Percentiles rank a stretch among this genome's conserved stretches.
phyloP scores from a whole-genome alignment of 1,140 invertebrate genomes.

The Oncopeltus fasciatus region DNA sequence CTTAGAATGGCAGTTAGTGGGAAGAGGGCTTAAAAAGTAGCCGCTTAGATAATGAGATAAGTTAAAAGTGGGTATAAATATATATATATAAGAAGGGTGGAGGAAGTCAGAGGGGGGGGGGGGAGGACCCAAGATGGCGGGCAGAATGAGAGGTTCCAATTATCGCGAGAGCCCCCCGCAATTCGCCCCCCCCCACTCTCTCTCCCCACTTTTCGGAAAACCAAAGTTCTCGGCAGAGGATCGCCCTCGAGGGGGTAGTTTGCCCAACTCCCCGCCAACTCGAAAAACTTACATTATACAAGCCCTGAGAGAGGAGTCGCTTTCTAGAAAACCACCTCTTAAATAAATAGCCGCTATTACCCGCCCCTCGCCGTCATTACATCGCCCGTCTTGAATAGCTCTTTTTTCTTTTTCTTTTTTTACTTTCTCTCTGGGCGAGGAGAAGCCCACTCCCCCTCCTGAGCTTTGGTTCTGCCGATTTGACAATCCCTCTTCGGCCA shows the following conservation, averaged over 20 bases:
- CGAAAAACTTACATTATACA: slow-evolving; percentile 22
- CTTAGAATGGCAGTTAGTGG: no score
- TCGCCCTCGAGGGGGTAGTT: background rate
- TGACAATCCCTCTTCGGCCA: no score
- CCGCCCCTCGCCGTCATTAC: no score
- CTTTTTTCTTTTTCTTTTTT: no score
- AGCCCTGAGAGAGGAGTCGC: slow-evolving; percentile 3
- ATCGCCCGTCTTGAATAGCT: no score
- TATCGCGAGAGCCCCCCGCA: slow-evolving; percentile 15
- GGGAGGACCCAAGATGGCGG: background rate
- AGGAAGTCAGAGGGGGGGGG: background rate
- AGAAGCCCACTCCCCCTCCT: no score
- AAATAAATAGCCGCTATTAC: slow-evolving; percentile 22
- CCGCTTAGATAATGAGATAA: background rate
- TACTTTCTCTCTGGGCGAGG: no score
- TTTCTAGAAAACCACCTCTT: slow-evolving; percentile 23
- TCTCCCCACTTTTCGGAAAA: no score
- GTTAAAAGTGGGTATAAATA: background rate
- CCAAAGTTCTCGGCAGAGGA: slow-evolving; percentile 9
- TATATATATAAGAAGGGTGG: background rate
- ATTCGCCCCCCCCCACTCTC: no score
- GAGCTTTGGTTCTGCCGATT: no score
- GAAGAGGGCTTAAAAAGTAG: background rate
- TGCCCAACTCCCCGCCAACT: background rate
- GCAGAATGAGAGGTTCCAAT: slow-evolving; percentile 12